A percentile compares a stretch with the other conserved stretches of the same genome.
Conservation (phyloP, 2,888 invertebrate species). For the Pasiphila rectangulata region DNA sequence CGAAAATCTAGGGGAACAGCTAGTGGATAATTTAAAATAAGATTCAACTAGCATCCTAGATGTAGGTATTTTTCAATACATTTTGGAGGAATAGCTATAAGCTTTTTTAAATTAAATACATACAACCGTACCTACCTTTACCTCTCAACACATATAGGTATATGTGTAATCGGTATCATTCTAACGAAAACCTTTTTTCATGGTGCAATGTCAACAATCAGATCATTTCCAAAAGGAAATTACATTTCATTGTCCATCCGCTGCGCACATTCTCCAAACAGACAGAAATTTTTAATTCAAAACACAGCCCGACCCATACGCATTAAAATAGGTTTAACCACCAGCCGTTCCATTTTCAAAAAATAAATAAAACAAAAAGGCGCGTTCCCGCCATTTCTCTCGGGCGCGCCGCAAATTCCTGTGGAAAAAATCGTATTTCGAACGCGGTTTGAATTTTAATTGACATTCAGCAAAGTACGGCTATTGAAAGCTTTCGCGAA, state of each 20-base stretch:
- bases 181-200: neutral
- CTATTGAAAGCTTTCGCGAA: constrained; percentile 51
- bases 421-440: constrained; percentile 80
- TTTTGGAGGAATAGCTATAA: too few species aligned
- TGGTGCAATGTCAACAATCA: constrained; percentile 8
- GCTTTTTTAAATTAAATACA: too few species aligned
- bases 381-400: constrained; percentile 77
- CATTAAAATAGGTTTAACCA: constrained; percentile 80
- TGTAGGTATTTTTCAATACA: too few species aligned
- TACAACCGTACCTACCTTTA: too few species aligned
- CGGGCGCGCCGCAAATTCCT: constrained; percentile 77
- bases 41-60: too few species aligned
- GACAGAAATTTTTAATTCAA: constrained; percentile 74
- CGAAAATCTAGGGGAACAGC: too few species aligned
- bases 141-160: too few species aligned
- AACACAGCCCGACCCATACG: constrained; percentile 76
- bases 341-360: constrained; percentile 77
- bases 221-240: constrained; percentile 60
- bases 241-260: constrained; percentile 71
- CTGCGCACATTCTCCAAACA: constrained; percentile 34
- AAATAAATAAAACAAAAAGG: constrained; percentile 77
- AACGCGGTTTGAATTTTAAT: constrained; percentile 82
- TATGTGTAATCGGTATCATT: too few species aligned
- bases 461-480: constrained; percentile 70
- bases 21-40: too few species aligned